Evolutionary conservation across 2,888 invertebrate genomes (phyloP).

Genomic region (Eristalis arbustorum): DNA sequence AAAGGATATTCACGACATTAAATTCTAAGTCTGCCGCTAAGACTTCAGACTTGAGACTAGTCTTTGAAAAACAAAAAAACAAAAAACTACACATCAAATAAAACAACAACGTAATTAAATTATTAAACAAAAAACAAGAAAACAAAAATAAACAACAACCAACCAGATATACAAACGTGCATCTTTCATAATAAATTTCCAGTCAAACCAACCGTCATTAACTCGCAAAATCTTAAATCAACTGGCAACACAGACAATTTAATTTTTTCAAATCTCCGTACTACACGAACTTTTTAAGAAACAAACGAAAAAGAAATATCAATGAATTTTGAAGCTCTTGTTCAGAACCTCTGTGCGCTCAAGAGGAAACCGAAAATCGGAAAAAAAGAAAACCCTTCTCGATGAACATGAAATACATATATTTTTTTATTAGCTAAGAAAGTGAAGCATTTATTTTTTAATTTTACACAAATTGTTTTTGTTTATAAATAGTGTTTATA

Average conservation of each 20-base stretch:
- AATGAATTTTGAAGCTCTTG: not conserved
- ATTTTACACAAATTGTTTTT: constrained; percentile 44
- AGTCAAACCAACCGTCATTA: not conserved
- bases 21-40: constrained; percentile 82
- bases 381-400: not conserved
- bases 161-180: constrained; percentile 9
- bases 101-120: too few relatives aligned
- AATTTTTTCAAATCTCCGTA: too few relatives aligned
- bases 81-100: not conserved
- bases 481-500: constrained; percentile 21
- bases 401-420: constrained; percentile 36
- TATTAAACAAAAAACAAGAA: too few relatives aligned
- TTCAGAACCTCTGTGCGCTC: too few relatives aligned
- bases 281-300: too few relatives aligned
- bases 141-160: constrained; percentile 1
- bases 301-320: not conserved
- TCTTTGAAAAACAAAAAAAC: constrained; percentile 5
- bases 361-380: not conserved
- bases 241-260: not conserved
- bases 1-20: constrained; percentile 92
- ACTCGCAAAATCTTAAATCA: not conserved
- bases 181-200: constrained; percentile 4
- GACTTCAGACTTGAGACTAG: constrained; percentile 20
- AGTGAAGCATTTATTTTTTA: constrained; percentile 59
- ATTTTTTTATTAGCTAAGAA: constrained; percentile 16